A percentile compares a stretch with the other conserved stretches of the same genome.
Evolutionary conservation across 2,888 invertebrate genomes (phyloP).

Genomic region (Trichogramma evanescens): DNA sequence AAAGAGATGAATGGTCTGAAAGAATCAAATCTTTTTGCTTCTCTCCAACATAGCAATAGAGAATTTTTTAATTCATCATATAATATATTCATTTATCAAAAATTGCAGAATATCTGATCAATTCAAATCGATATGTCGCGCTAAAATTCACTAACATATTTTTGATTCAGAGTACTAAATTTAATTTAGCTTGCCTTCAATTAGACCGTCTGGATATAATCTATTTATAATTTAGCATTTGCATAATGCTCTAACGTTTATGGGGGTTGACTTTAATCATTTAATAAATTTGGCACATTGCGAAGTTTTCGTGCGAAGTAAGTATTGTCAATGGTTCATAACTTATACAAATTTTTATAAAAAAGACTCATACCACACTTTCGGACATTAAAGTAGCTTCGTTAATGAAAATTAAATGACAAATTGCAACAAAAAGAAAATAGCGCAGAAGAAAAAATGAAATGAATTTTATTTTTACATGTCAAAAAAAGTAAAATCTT

Average conservation of each 20-base stretch:
- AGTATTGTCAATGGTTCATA: constrained; percentile 18
- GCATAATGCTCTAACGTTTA: background rate
- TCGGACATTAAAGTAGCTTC: no score
- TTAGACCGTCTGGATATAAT: constrained; percentile 14
- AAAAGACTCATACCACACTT: no score
- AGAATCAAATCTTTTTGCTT: constrained; percentile 11
- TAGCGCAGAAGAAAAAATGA: no score
- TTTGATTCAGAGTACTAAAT: constrained; percentile 15
- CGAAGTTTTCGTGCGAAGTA: constrained; percentile 19
- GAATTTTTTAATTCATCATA: constrained; percentile 14
- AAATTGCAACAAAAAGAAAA: no score
- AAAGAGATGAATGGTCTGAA: constrained; percentile 12
- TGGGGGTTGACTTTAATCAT: constrained; percentile 17
- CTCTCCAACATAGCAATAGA: constrained; percentile 18
- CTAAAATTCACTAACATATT: constrained; percentile 11
- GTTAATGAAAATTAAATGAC: no score
- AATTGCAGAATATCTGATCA: constrained; percentile 15
- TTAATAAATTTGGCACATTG: constrained; percentile 20
- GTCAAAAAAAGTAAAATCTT: no score
- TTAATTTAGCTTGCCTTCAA: constrained; percentile 8
- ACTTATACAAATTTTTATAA: background rate
- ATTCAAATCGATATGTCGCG: constrained; percentile 23
- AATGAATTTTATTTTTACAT: no score
- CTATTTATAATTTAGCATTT: constrained; percentile 1
- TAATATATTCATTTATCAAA: constrained; percentile 17